A percentile compares a stretch with the other conserved stretches of the same genome.
Evolutionary conservation across 2,797 vertebrate species (phyloP).

Genomic region (Hippoglossus hippoglossus): DNA sequence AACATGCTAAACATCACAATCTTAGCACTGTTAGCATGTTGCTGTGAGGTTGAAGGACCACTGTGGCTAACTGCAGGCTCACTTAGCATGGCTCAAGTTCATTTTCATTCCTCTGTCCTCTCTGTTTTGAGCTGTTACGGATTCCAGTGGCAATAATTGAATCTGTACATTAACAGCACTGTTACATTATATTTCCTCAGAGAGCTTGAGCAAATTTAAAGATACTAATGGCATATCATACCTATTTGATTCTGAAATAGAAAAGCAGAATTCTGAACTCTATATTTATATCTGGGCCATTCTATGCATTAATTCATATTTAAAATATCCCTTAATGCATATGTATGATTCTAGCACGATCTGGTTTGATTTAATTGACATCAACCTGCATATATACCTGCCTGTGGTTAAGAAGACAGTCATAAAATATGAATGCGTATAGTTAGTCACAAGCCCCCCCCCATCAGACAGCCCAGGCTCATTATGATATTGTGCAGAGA

Average conservation of each 20-base stretch:
- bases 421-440: constrained; percentile 44
- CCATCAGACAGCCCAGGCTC: constrained; percentile 21
- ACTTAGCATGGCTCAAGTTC: background rate
- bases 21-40: background rate
- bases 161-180: background rate
- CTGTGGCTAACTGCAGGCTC: background rate
- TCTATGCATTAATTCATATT: constrained; percentile 35
- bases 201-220: background rate
- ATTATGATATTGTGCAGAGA: constrained; percentile 19
- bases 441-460: constrained; percentile 23
- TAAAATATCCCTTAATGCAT: constrained; percentile 41
- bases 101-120: background rate
- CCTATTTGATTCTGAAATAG: background rate
- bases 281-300: background rate
- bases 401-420: constrained; percentile 34
- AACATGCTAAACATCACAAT: background rate
- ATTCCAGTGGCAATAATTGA: constrained; percentile 19
- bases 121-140: background rate
- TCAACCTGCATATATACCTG: constrained; percentile 38
- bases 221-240: background rate
- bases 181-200: background rate
- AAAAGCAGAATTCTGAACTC: constrained; percentile 14
- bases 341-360: constrained; percentile 41
- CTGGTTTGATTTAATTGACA: constrained; percentile 49
- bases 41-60: background rate